Evolutionary conservation across 2,888 invertebrate species (phyloP), one percentile per base, ranked within the genome.

Genomic region (Cheilosia urbana): DNA sequence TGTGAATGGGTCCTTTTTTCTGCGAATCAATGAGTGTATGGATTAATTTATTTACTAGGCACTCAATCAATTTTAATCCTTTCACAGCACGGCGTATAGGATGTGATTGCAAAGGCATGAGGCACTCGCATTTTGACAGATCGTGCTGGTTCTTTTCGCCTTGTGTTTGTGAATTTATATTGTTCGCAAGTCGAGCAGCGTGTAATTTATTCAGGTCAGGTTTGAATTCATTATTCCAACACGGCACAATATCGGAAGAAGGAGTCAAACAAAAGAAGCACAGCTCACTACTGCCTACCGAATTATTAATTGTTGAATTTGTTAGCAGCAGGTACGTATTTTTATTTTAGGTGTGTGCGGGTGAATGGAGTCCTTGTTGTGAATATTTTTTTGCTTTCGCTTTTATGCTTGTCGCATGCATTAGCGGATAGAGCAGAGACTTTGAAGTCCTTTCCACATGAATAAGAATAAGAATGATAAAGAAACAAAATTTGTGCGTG

Each of bases 251-350:
- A 79, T 30, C 45, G 65, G 34, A 75, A 57, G 24, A 75, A 27
- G n/a, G 34, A 45, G 42, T 40, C 30, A 6, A 53, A 55, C 21
- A 57, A 42, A 53, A 40, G 37, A 37, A 37, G 13, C 37, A 37
- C 42, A 37, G 60, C 7, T 40, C n/a, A 51, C 30, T 45, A 47
- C 47, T 11, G 40, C 37, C 53, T 68, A 60, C 53, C 62, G 24
- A 75, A 80, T 80, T 80, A 80, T 75, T 75, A 75, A 80, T 80
- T 80, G 51, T 60, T 53, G 66, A 40, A 30, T 53, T 60, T 37
- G 30, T 58, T 21, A 40, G 68, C 27, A 2, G 6, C 13, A 65
- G 9, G 47, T 47, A 17, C 19, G 5, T 47, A 17, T 42, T 37
- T 30, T 9, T 27, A 3, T 24, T 19, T 6, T 37, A 49, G 9